Evolutionary conservation across 37 sponge, comb jelly and placozoan genomes (phyloP), one percentile per base, ranked within the genome.

Genomic region (Bolinopsis microptera): DNA sequence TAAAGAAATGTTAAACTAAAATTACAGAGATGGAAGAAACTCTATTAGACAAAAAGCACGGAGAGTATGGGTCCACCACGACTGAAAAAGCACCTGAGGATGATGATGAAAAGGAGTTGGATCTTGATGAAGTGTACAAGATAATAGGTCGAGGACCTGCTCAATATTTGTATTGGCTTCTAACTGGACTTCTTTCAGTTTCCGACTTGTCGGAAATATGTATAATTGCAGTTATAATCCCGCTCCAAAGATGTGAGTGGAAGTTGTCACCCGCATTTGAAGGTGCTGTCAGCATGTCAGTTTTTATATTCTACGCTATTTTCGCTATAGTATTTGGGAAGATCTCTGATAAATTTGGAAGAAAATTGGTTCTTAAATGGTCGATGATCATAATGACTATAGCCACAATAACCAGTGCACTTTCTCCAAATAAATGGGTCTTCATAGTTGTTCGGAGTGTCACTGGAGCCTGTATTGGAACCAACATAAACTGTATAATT

Each of bases 401-500:
- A 8, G 75, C n/a, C 3, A 24, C 31, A 3, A 28, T 72, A 8
- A 30, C 75, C 13, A 72, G 75, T 72, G 75, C 75, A n/a, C 26
- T 72, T 3, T 8, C 75, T 72, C 75, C 75, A 5, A 72, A 72
- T 21, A 72, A 72, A 72, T 72, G 75, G 75, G 75, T 72, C 31
- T 72, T 72, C 31, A 8, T 72, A 8, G 26, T 28, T 5, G 75
- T n/a, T n/a, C 75, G 75, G 5, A 72, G 31, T 72, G 5, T 21
- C 5, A 21, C 26, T 30, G 75, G 75, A 72, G 75, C 75, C 2
- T 72, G 75, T 72, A 21, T 72, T 5, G 75, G 75, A 28, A 28
- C 18, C 13, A 72, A 72, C 75, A 30, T 30, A 30, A 28, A n/a
- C 31, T 28, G 31, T 28, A 5, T 72, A 30, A 21, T 72, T 3